These are phyloP conservation scores for Blomia tropicalis DNA, from an alignment of 2,888 invertebrate genomes.

Conservation along the genomic window DNA sequence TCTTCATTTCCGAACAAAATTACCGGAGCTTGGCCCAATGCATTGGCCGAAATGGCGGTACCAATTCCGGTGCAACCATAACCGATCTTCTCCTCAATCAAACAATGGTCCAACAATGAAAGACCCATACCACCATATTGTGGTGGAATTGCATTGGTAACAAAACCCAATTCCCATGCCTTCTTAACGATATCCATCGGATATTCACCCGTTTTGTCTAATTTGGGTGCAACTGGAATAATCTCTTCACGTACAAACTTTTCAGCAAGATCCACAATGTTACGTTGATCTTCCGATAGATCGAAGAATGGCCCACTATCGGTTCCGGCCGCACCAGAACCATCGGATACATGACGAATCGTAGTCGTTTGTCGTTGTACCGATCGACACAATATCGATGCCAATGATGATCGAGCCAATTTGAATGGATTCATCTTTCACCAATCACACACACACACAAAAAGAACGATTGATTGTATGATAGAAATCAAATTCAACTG, in stretches of 20 bases:
- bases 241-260: slow-evolving; percentile 65
- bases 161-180: slow-evolving; percentile 69
- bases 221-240: slow-evolving; percentile 68
- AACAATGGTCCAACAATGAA: slow-evolving; percentile 56
- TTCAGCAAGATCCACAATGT: no score
- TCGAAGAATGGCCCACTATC: slow-evolving; percentile 8
- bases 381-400: no score
- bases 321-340: no score
- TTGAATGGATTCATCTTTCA: no score
- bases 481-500: no score
- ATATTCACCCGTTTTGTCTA: slow-evolving; percentile 77
- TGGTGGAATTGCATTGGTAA: slow-evolving; percentile 65
- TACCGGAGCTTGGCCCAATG: slow-evolving; percentile 44
- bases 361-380: no score
- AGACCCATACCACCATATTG: slow-evolving; percentile 49
- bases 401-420: no score
- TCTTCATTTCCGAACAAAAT: slow-evolving; percentile 34
- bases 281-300: slow-evolving; percentile 50
- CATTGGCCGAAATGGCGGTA: slow-evolving; percentile 79
- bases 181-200: slow-evolving; percentile 89
- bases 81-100: slow-evolving; percentile 72
- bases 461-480: no score
- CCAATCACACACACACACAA: no score
- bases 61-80: slow-evolving; percentile 82
- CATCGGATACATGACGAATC: no score